Evolutionary conservation across 2,797 vertebrate species (phyloP).

Genomic region (Ispidina lecontei): DNA sequence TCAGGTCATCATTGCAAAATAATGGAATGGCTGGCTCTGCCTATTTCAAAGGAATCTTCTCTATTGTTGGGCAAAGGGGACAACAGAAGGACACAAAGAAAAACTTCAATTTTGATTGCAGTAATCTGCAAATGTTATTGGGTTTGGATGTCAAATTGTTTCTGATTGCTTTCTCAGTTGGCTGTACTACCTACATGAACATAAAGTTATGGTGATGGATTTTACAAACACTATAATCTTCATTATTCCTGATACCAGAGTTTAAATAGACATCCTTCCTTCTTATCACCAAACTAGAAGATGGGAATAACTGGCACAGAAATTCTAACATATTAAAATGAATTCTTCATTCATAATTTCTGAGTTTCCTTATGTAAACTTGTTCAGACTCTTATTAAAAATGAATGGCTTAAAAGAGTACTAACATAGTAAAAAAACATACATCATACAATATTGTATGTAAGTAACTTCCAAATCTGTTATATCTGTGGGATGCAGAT

Average conservation of each 20-base stretch:
- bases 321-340: neutral
- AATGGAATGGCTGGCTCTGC: neutral
- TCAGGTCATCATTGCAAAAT: neutral
- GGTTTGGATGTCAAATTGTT: neutral
- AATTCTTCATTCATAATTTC: neutral
- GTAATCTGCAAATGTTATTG: neutral
- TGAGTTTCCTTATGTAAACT: neutral
- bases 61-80: neutral
- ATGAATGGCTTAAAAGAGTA: neutral
- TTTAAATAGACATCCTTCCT: neutral
- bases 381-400: neutral
- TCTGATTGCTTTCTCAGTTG: neutral
- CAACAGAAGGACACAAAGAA: neutral
- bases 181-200: neutral
- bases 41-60: neutral
- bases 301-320: neutral
- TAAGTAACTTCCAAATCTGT: neutral
- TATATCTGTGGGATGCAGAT: neutral
- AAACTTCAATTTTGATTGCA: neutral
- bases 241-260: neutral
- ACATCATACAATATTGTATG: neutral
- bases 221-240: neutral
- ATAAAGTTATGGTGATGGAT: neutral
- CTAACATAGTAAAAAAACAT: neutral
- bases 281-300: neutral